Percentiles rank a stretch among this genome's conserved stretches.
Conservation (phyloP, 2,797 vertebrate genomes). For the Rhincodon typus region DNA sequence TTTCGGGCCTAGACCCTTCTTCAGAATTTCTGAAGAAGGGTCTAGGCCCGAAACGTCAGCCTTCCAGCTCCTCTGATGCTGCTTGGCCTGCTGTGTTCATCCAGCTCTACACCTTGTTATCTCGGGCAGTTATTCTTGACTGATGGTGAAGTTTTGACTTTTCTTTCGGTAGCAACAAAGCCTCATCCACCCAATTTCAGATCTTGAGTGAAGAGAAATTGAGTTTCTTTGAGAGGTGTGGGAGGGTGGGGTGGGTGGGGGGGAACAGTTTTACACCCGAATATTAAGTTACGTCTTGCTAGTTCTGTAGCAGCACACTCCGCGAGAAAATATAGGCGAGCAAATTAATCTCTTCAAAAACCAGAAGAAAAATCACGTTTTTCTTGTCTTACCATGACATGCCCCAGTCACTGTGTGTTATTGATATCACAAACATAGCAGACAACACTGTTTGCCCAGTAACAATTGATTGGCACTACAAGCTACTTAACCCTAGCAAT, state of each 20-base stretch:
- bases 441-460: no score
- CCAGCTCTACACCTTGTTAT: no score
- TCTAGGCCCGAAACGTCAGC: no score
- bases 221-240: no score
- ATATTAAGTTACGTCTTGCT: neutral
- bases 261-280: no score
- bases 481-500: no score
- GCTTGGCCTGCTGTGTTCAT: no score
- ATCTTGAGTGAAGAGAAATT: neutral
- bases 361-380: neutral
- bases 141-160: neutral
- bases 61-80: no score
- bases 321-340: neutral
- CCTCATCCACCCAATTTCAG: neutral
- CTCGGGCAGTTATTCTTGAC: neutral
- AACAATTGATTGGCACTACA: neutral
- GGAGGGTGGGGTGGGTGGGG: neutral
- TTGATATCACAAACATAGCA: no score
- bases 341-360: neutral
- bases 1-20: no score
- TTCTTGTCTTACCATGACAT: neutral
- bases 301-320: neutral
- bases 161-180: neutral
- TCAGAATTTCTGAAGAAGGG: no score
- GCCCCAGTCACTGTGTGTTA: neutral